phyloP scores from a whole-genome alignment of 2,888 invertebrate genomes.

The Baccha elongata region DNA sequence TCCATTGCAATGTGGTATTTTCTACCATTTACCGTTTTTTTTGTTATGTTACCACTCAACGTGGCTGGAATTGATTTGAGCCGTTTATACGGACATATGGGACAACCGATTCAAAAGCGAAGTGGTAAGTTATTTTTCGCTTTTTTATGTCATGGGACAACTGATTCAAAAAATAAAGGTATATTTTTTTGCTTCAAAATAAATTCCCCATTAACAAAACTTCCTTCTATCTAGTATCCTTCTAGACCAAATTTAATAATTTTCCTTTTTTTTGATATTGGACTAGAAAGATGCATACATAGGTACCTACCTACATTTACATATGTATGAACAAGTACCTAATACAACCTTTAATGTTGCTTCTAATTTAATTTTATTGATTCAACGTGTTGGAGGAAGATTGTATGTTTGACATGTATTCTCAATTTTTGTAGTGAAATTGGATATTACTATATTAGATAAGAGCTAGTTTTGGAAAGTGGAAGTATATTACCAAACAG shows the following conservation, averaged over 20 bases:
- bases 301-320: too few species aligned
- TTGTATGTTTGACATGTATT: conserved; percentile 24
- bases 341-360: conserved; percentile 40
- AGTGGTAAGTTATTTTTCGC: conserved; percentile 81
- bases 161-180: too few species aligned
- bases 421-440: too few species aligned
- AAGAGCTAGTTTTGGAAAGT: too few species aligned
- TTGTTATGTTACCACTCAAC: conserved; percentile 86
- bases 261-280: too few species aligned
- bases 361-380: conserved; percentile 72
- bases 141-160: background rate
- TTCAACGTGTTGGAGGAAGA: conserved; percentile 25
- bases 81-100: conserved; percentile 90
- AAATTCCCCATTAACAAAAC: too few species aligned
- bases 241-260: too few species aligned
- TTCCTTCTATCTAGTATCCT: too few species aligned
- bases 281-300: too few species aligned
- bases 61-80: conserved; percentile 90
- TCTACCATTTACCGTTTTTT: conserved; percentile 85
- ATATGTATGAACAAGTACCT: conserved; percentile 12
- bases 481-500: too few species aligned
- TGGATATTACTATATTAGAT: too few species aligned
- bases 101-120: conserved; percentile 81
- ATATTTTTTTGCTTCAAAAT: too few species aligned
- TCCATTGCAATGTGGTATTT: conserved; percentile 79